Base-by-base conservation (phyloP, 2,113 vertebrate genomes). In the Zosterops japonicus region DNA sequence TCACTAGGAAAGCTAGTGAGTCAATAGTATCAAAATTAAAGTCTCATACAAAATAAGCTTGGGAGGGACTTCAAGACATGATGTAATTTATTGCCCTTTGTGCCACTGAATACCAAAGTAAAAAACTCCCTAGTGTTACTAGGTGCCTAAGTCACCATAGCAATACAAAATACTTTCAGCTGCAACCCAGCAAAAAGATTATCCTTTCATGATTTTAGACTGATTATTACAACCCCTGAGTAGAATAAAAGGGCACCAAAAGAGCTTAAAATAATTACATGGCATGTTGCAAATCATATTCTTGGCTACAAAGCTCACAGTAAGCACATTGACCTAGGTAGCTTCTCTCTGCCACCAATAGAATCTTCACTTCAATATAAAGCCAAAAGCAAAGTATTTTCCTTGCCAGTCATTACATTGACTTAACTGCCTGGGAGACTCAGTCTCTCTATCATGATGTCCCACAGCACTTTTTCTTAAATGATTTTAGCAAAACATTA, bases 11-110 rank as follows among this genome's bases (percentile, higher is more conserved):
- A 83, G 47, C 64, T 70, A 55, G 33, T 75, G 56, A 90, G 52
- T 86, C 77, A 94, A 74, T 52, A 93, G 68, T 36, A 68, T 89
- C 70, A 84, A 80, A 95, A 94, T 92, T 76, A 92, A 91, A 87
- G 74, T 64, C 82, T 89, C 57, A 49, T 52, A 64, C 57, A 82
- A 94, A 93, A 61, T 78, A 80, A 92, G 68, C 75, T 78, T 86
- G n/a, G 55, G 42, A 96, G 61, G 61, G 46, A 76, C 90, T 87
- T 92, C 47, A 93, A 78, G 64, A 60, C 80, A 70, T 93, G 25
- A 84, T 81, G 55, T 87, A 50, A 95, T 92, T 88, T 90, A 69
- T 86, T 91, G 61, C n/a, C 41, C 67, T 83, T 90, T 90, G 60
- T 93, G 76, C 60, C 60, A 36, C 1, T 80, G 72, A 61, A 91